Percentiles rank a stretch among this genome's conserved stretches.
phyloP scores from a whole-genome alignment of 2,113 vertebrate genomes.

The Picathartes gymnocephalus region DNA sequence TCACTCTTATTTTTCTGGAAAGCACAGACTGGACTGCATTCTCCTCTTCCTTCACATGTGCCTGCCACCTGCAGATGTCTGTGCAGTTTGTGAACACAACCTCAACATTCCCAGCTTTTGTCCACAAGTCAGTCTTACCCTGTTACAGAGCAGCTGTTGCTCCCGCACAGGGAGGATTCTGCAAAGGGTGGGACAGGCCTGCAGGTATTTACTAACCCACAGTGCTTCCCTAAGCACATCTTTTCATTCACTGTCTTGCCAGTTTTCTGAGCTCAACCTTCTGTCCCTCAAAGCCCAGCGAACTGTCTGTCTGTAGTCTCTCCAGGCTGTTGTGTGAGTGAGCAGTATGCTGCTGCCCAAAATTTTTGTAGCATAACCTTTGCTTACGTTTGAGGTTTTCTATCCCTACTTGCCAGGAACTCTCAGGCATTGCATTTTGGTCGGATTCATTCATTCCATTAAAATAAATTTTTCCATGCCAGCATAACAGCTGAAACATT shows the following conservation, averaged over 20 bases:
- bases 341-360: background rate
- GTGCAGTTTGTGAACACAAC: background rate
- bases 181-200: background rate
- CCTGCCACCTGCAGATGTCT: background rate
- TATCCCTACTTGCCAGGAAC: background rate
- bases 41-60: fast-evolving
- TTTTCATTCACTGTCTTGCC: background rate
- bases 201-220: background rate
- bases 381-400: background rate
- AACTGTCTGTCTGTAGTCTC: background rate
- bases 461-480: background rate
- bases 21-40: background rate
- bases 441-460: background rate
- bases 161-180: background rate
- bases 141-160: background rate
- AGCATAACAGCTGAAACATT: background rate
- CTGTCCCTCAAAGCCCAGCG: background rate
- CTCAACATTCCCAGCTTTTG: background rate
- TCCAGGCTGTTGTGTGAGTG: background rate
- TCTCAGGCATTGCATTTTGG: background rate
- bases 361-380: background rate
- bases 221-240: background rate
- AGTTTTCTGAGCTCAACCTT: background rate
- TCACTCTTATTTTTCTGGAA: background rate
- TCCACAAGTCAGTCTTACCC: fast-evolving